Evolutionary conservation across 2,113 vertebrate genomes (phyloP).

Genomic region (Drymodes brunneopygia): DNA sequence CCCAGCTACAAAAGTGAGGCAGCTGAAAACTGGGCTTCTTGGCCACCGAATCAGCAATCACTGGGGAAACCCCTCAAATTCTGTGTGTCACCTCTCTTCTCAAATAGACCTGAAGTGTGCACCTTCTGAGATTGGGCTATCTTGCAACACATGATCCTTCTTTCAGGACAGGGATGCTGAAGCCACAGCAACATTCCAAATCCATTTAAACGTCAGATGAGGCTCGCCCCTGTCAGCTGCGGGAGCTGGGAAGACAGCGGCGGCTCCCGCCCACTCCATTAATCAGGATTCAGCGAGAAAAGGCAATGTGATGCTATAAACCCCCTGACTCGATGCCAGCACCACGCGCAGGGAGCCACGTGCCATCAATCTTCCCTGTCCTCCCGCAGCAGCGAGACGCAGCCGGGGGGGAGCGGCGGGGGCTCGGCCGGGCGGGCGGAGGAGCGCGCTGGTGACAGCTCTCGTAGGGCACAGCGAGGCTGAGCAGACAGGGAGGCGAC

Average conservation of each 20-base stretch:
- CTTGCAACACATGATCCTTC: constrained; percentile 39
- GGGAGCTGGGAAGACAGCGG: constrained; percentile 52
- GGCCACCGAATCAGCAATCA: not conserved
- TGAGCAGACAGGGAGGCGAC: accelerated
- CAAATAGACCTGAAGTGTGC: not conserved
- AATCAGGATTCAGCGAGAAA: constrained; percentile 58
- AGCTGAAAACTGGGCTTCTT: not conserved
- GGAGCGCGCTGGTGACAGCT: not conserved
- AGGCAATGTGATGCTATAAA: constrained; percentile 21
- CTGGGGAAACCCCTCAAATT: not conserved
- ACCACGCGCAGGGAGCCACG: not conserved
- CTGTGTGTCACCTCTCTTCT: not conserved
- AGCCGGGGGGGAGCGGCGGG: not conserved
- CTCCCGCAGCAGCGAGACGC: not conserved
- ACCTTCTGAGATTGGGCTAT: not conserved
- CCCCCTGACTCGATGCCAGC: constrained; percentile 14
- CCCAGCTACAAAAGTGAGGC: not conserved
- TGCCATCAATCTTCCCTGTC: not conserved
- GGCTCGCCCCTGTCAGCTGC: constrained; percentile 29
- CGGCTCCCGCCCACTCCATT: constrained; percentile 38
- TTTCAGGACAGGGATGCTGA: constrained; percentile 47
- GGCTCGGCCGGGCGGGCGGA: not conserved
- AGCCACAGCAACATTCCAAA: constrained; percentile 39
- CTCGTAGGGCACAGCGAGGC: not conserved
- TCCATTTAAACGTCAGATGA: constrained; percentile 41